Conservation (phyloP, 2,113 vertebrate genomes). For the Syrrhaptes paradoxus region DNA sequence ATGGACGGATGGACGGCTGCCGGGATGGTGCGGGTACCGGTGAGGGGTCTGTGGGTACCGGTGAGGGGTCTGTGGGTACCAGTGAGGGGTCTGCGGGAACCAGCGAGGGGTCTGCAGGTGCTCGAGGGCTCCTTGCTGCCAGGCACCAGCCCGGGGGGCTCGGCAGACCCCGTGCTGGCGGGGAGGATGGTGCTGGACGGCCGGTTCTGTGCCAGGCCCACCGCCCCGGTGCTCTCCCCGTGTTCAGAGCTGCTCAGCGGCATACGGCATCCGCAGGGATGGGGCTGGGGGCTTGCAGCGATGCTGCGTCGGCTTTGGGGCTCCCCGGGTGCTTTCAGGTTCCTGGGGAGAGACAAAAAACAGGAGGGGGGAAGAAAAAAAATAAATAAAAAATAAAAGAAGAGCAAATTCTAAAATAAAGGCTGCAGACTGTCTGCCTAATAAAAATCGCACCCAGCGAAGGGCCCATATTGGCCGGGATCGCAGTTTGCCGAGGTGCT, state of each 20-base stretch:
- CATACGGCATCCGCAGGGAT: fast-evolving
- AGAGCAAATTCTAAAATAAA: conserved; percentile 15
- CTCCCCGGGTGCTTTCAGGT: background rate
- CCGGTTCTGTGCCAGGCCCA: background rate
- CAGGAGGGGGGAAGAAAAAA: background rate
- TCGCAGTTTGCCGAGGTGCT: conserved; percentile 41
- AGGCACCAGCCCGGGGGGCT: too few species aligned
- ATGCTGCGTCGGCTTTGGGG: fast-evolving
- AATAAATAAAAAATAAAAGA: background rate
- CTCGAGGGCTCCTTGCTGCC: too few species aligned
- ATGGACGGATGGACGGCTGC: background rate
- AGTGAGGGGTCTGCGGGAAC: too few species aligned
- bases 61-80: too few species aligned
- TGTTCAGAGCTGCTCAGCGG: too few species aligned
- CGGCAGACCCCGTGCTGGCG: too few species aligned
- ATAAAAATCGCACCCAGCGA: conserved; percentile 32
- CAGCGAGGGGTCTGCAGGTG: fast-evolving
- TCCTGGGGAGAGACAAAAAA: background rate
- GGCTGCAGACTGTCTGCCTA: conserved; percentile 55
- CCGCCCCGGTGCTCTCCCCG: background rate
- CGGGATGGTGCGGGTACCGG: background rate
- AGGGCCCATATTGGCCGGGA: conserved; percentile 47
- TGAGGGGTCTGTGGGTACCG: too few species aligned
- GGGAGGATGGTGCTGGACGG: background rate
- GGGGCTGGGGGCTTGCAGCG: background rate